Evolutionary conservation across 2,797 vertebrate genomes (phyloP).

Genomic region (Oreonectes daqikongensis): DNA sequence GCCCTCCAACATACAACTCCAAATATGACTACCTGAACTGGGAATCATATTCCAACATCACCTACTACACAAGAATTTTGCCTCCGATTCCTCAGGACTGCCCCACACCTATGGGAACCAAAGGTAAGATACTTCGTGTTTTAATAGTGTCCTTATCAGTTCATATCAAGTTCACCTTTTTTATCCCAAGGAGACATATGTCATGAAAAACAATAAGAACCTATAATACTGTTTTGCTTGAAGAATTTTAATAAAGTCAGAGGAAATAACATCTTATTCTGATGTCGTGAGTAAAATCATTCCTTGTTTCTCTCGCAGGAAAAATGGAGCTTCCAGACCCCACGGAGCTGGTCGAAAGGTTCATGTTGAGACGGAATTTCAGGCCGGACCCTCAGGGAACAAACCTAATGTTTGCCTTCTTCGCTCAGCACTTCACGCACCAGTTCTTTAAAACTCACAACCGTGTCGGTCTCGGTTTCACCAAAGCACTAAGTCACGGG

Average conservation of each 20-base stretch:
- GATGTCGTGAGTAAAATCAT: not conserved
- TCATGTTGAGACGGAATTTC: conserved; percentile 83
- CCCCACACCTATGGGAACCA: conserved; percentile 87
- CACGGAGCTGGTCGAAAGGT: conserved; percentile 74
- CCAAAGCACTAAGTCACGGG: conserved; percentile 88
- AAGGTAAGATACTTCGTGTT: conserved; percentile 77
- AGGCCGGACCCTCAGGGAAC: conserved; percentile 84
- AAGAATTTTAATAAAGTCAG: too few species aligned
- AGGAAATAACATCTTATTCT: not conserved
- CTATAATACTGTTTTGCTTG: too few species aligned
- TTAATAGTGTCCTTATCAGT: not conserved
- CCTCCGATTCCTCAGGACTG: conserved; percentile 88
- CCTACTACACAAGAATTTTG: conserved; percentile 89
- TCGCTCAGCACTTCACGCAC: conserved; percentile 97
- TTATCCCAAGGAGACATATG: not conserved
- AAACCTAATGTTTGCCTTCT: conserved; percentile 96
- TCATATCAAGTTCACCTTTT: too few species aligned
- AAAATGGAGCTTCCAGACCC: conserved; percentile 83
- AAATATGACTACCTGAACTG: conserved; percentile 90
- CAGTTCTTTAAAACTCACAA: conserved; percentile 93
- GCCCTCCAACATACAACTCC: conserved; percentile 91
- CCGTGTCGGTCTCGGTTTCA: conserved; percentile 82
- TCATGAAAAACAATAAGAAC: too few species aligned
- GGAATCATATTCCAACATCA: conserved; percentile 89
- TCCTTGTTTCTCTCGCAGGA: conserved; percentile 72